Base-by-base conservation (phyloP, 2,888 invertebrate species). In the Sussaba pulchella region DNA sequence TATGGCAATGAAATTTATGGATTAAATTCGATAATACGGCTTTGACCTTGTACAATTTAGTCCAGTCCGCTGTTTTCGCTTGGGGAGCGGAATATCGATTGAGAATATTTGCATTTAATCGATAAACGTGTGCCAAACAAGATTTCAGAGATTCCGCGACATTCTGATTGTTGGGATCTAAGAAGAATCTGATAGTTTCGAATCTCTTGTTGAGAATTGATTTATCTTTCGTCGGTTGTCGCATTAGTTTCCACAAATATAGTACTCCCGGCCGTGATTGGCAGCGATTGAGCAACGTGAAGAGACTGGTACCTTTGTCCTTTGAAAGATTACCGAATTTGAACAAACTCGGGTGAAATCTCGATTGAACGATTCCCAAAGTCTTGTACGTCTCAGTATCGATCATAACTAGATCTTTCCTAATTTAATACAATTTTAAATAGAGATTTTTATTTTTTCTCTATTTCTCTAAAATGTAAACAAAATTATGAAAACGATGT, bases 341-440 rank as follows among this genome's bases (percentile, higher is more conserved):
- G 90, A 95, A 96, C 39, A 94, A 94, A 78, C 96, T 96, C 8
- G 97, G 97, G 88, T 97, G 97, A 1, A 94, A 93, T 67, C 95
- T 94, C 1, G 94, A 93, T 81, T 95, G 94, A 91, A 98, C 96
- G 83, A 98, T 95, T 90, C 97, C 96, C 47, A 98, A 93, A 0
- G 96, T 96, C 75, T 94, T 94, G 91, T 95, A 96, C 0, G 96
- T 95, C 83, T 95, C 95, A 43, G 94, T 94, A 91, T 96, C 96
- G 78, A 97, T 93, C 83, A 94, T 94, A 17, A 97, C 95, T 86
- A 95, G 93, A 87, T 96, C 94, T 64, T 94, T 93, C 81, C 96
- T 96, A 85, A 43, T 52, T 57, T 21, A 10, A 59, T 78, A 21
- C n/a, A 21, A 43, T 39, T 5, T 26, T 39, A 50, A 50, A 21